A percentile compares a stretch with the other conserved stretches of the same genome.
These are phyloP conservation scores for Paramormyrops kingsleyae DNA, from an alignment of 2,113 vertebrate species.

Conservation along the genomic window DNA sequence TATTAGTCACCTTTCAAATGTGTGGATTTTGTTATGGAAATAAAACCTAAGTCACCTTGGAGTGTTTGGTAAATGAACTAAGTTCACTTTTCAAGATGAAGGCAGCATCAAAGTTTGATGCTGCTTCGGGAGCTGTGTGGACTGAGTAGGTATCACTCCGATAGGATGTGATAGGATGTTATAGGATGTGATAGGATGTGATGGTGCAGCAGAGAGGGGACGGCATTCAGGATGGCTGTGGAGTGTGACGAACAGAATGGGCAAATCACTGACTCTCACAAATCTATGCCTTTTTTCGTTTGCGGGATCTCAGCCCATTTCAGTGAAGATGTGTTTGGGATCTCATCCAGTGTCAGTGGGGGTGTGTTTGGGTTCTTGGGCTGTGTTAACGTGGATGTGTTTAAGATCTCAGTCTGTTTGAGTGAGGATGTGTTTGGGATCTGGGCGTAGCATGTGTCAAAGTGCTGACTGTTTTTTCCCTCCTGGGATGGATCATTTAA, in stretches of 20 bases:
- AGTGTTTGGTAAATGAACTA: neutral
- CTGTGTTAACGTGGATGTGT: neutral
- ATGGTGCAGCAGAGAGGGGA: neutral
- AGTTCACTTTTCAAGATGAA: neutral
- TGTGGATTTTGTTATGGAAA: neutral
- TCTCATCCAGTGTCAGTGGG: neutral
- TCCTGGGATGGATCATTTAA: neutral
- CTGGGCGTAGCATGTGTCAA: neutral
- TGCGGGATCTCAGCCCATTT: neutral
- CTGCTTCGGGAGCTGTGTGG: neutral
- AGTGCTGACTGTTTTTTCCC: neutral
- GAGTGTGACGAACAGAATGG: neutral
- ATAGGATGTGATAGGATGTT: neutral
- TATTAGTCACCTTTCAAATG: slow-evolving; percentile 6
- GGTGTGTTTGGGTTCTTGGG: neutral
- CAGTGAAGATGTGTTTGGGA: neutral
- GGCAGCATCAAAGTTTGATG: neutral
- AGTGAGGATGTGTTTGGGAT: neutral
- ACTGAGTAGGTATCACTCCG: neutral
- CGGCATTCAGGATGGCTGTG: neutral
- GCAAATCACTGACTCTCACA: neutral
- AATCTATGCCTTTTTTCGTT: neutral
- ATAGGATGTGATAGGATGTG: neutral
- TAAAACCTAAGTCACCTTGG: neutral
- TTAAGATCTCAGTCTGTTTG: neutral